Conservation (phyloP, 2,797 vertebrate species). For the Botia almorhae region DNA sequence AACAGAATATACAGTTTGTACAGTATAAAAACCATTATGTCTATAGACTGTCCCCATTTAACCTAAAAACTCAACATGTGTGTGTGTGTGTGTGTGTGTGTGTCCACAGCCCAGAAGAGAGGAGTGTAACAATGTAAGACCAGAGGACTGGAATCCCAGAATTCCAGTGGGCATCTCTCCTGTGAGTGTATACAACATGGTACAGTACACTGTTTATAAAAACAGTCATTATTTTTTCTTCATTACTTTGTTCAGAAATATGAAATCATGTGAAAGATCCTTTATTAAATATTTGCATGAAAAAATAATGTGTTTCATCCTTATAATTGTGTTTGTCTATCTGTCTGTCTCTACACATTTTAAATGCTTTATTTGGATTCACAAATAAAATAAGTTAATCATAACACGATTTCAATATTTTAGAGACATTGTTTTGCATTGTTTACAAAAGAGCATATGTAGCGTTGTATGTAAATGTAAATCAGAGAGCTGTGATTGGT, state of each 20-base stretch:
- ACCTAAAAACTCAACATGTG: background rate
- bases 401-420: background rate
- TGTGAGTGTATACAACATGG: conserved; percentile 70
- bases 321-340: background rate
- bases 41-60: no score
- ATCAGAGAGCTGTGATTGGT: background rate
- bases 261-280: background rate
- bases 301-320: no score
- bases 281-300: no score
- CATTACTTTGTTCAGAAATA: background rate
- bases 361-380: no score
- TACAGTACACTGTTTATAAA: conserved; percentile 11
- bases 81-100: conserved; percentile 44
- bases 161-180: conserved; percentile 85
- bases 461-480: background rate
- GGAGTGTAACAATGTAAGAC: conserved; percentile 81
- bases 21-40: no score
- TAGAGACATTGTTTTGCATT: no score
- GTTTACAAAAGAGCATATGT: no score
- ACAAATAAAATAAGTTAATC: background rate
- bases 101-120: conserved; percentile 79
- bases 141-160: conserved; percentile 84
- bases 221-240: background rate
- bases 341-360: background rate
- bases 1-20: no score